These are phyloP conservation scores for Gymnobelideus leadbeateri DNA, from an alignment of 2,113 vertebrate genomes.

Conservation along the genomic window DNA sequence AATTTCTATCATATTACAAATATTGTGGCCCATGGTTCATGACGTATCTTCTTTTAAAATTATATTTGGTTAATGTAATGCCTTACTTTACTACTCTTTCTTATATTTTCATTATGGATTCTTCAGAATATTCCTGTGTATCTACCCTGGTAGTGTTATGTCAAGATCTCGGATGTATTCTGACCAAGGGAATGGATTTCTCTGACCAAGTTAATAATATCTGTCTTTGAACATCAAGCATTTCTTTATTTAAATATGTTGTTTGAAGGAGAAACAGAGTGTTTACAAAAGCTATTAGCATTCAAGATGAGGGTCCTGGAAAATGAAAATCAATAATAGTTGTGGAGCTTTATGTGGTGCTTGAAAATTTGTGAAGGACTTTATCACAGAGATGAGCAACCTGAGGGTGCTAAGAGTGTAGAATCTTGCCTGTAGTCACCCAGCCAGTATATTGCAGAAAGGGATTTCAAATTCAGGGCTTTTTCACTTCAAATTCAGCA, in stretches of 20 bases:
- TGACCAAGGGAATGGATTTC: not conserved
- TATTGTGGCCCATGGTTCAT: not conserved
- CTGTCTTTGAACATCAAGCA: not conserved
- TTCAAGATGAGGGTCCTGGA: slow-evolving; percentile 7
- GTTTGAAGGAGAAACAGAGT: slow-evolving; percentile 16
- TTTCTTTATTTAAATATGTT: slow-evolving; percentile 35
- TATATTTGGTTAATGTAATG: not conserved
- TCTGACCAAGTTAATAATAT: not conserved
- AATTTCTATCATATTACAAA: not conserved
- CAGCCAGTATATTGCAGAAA: no score
- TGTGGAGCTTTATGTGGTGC: no score
- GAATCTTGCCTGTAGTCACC: no score
- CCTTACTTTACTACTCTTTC: not conserved
- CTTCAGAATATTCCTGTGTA: not conserved
- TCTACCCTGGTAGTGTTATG: slow-evolving; percentile 16
- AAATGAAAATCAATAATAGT: not conserved
- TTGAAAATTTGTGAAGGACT: no score
- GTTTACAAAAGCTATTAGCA: not conserved
- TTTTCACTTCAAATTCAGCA: no score
- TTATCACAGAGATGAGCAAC: no score
- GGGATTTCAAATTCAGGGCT: no score
- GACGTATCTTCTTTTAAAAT: slow-evolving; percentile 21
- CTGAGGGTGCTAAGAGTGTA: no score
- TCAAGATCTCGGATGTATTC: not conserved
- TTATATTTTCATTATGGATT: not conserved